Conservation (phyloP, 1,140 invertebrate species). For the Drosophila trapezifrons region DNA sequence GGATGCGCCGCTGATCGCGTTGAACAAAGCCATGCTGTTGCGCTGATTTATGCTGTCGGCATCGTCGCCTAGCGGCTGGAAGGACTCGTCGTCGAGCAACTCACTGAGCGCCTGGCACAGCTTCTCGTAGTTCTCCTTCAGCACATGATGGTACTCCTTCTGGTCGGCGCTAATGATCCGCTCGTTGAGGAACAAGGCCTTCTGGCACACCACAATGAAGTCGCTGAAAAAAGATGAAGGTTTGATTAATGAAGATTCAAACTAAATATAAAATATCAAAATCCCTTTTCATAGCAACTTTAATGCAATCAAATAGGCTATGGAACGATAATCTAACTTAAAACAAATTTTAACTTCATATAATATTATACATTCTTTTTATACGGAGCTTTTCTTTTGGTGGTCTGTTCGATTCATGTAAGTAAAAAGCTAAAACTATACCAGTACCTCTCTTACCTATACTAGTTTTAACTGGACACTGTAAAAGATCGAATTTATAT, state of each 20-base stretch:
- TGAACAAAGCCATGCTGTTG: constrained; percentile 88
- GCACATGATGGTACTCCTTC: constrained; percentile 93
- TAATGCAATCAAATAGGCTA: constrained; percentile 8
- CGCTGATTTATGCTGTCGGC: constrained; percentile 84
- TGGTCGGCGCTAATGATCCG: constrained; percentile 94
- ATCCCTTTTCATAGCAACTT: too few species aligned
- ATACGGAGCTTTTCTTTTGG: constrained; percentile 6
- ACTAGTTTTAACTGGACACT: background rate
- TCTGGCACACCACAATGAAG: constrained; percentile 94
- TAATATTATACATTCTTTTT: constrained; percentile 11
- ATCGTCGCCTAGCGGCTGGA: constrained; percentile 79
- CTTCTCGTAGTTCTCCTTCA: constrained; percentile 94
- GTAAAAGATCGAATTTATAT: too few species aligned
- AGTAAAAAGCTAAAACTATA: background rate
- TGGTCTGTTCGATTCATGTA: background rate
- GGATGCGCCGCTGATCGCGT: constrained; percentile 88
- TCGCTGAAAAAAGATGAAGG: constrained; percentile 88
- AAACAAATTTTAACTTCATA: background rate
- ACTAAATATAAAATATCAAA: too few species aligned
- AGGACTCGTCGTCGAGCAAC: constrained; percentile 87
- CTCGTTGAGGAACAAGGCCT: constrained; percentile 93
- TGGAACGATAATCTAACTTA: background rate
- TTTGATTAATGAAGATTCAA: background rate
- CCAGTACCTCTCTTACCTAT: background rate
- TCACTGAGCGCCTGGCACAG: constrained; percentile 91